Evolutionary conservation across 2,888 invertebrate genomes (phyloP), one percentile per base, ranked within the genome.

Genomic region (Morpho helenor): DNA sequence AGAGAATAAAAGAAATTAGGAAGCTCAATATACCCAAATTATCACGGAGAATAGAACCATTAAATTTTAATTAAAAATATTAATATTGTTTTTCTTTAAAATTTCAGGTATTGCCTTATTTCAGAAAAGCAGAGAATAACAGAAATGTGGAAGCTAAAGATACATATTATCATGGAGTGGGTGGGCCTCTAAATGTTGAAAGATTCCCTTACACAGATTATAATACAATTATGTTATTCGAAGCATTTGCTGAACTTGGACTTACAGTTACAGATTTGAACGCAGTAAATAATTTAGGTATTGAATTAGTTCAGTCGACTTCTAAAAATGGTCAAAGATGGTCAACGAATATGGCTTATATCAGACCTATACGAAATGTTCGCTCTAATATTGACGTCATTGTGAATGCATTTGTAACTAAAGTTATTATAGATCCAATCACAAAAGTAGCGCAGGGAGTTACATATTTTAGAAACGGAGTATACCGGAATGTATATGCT

Each of bases 51-150:
- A 31, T 1, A 3, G 31, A 5, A 31, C 31, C 31, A 31, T 31
- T 5, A 31, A 31, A 31, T 31, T 3, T 3, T 31, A 3, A 31
- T 31, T 5, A 31, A 31, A 31, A 31, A 31, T 31, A 31, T 31
- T 31, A 31, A 31, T 31, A 31, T 31, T 31, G 3, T 31, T 31
- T 31, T 31, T 5, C 31, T 49, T 10, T 53, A 54, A 10, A n/a
- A 41, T 82, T 82, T 7, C 79, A 91, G 91, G 82, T 94, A 0
- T 81, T 95, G n/a, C 94, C 94, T 0, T 96, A 95, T 74, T 96
- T 94, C 76, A 92, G 91, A 56, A 94, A 94, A 79, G 88, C 93
- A 0, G 94, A 94, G 80, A 87, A 93, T 66, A 94, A 94, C 67
- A 83, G 87, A 72, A 92, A 93, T 61, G 72, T 85, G 1, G 92